These are phyloP conservation scores for Porites divaricata DNA, from an alignment of 92 coral and sea anemone species.

Conservation along the genomic window DNA sequence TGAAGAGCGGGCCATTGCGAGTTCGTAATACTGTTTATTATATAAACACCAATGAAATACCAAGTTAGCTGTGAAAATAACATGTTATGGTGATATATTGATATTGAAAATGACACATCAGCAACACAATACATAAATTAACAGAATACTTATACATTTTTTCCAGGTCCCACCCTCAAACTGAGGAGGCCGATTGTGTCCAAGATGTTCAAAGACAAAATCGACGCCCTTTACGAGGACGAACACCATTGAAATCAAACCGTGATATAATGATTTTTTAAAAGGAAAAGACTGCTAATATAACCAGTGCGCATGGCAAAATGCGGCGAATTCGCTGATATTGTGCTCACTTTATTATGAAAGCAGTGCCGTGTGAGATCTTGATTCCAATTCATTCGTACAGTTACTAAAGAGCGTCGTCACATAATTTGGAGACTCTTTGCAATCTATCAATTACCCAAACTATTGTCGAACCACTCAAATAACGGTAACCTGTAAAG, in stretches of 20 bases:
- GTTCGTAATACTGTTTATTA: no score
- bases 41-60: no score
- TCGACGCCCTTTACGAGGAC: constrained; percentile 82
- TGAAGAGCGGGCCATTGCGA: no score
- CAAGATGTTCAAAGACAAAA: constrained; percentile 90
- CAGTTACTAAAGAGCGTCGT: neutral
- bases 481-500: neutral
- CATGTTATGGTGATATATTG: neutral
- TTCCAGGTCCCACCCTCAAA: constrained; percentile 94
- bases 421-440: no score
- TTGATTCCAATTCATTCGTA: neutral
- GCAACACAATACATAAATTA: no score
- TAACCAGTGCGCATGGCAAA: neutral
- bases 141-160: neutral
- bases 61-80: no score
- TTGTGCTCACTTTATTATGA: neutral
- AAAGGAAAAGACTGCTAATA: neutral
- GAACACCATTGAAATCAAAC: neutral
- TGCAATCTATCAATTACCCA: neutral
- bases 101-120: neutral
- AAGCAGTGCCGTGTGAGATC: neutral
- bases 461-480: neutral
- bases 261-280: neutral
- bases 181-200: constrained; percentile 89
- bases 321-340: neutral